Conservation (phyloP, 1,140 invertebrate genomes). For the Elymnias hypermnestra region DNA sequence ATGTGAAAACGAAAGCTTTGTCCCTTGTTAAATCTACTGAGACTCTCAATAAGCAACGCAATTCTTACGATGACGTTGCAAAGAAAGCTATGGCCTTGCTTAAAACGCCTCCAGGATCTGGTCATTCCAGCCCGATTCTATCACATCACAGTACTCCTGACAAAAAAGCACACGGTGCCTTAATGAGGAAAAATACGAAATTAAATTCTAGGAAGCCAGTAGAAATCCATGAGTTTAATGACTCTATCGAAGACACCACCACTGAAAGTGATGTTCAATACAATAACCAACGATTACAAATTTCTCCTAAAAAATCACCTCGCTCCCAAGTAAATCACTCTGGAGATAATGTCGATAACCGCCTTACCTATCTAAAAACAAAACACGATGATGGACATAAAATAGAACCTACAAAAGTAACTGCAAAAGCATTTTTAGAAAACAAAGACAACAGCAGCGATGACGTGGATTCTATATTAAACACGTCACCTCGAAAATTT, state of each 20-base stretch:
- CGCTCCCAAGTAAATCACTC: slow-evolving; percentile 43
- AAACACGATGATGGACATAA: slow-evolving; percentile 8
- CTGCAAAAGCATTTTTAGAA: slow-evolving; percentile 15
- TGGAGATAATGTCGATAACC: not conserved
- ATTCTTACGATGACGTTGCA: slow-evolving; percentile 34
- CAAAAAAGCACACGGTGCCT: slow-evolving; percentile 1
- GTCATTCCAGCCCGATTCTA: slow-evolving; percentile 31
- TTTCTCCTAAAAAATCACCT: slow-evolving; percentile 17
- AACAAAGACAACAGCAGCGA: slow-evolving; percentile 38
- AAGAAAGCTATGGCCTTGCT: slow-evolving; percentile 44
- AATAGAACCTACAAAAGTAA: slow-evolving; percentile 4
- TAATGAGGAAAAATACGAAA: slow-evolving; percentile 14
- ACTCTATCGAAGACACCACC: slow-evolving; percentile 10
- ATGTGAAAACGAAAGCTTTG: slow-evolving; percentile 75
- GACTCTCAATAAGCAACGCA: slow-evolving; percentile 24
- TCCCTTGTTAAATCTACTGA: slow-evolving; percentile 72
- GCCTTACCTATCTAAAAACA: too few relatives aligned
- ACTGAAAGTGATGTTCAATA: slow-evolving; percentile 8
- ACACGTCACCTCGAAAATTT: slow-evolving; percentile 33
- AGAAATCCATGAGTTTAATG: not conserved
- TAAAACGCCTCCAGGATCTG: slow-evolving; percentile 53
- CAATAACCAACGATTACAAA: not conserved
- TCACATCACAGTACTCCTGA: slow-evolving; percentile 1
- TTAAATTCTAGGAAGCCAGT: slow-evolving; percentile 6
- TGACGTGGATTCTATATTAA: slow-evolving; percentile 33